Evolutionary conservation across 2,113 vertebrate genomes (phyloP), one percentile per base, ranked within the genome.

Genomic region (Dasyprocta punctata): DNA sequence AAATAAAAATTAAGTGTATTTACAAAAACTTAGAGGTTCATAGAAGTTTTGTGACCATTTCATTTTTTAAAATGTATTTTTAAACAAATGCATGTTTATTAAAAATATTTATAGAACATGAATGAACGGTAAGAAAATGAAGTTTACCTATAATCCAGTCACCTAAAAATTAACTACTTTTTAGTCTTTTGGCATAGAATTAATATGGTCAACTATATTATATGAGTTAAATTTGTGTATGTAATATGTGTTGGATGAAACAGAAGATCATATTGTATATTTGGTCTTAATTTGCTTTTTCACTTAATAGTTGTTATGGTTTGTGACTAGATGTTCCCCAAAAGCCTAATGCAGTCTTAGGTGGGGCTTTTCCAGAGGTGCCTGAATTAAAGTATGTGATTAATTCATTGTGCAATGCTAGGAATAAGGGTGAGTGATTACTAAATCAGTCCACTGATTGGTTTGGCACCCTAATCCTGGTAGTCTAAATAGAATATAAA

Each of bases 51-150:
- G 26, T 60, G 38, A 90, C 28, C 5, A 52, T 86, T 65, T 90
- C 28, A 73, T 71, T 85, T 86, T 95, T 78, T n/a, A 67, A 93
- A 33, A 19, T 54, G 44, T 86, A 81, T 90, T 77, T 80, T 84
- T 47, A 92, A 94, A 86, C 44, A 71, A 73, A 80, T 89, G 69
- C 20, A 67, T 78, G 24, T 47, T 89, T 52, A 82, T 49, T 88
- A 78, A 95, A 94, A 92, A 82, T 81, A 89, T 82, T 77, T 94
- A 47, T 44, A 94, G 94, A 96, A 69, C 14, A 87, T 54, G 80
- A 33, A 41, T 60, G 71, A 88, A 86, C 38, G 81, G 47, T 67
- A 91, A 89, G 75, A 78, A 90, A 94, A 89, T 63, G 3, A 90
- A 96, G 91, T 56, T 58, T 14, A 33, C 19, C 20, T 86, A 10